These are phyloP conservation scores for Barbus barbus DNA, from an alignment of 2,113 vertebrate species.

Conservation along the genomic window DNA sequence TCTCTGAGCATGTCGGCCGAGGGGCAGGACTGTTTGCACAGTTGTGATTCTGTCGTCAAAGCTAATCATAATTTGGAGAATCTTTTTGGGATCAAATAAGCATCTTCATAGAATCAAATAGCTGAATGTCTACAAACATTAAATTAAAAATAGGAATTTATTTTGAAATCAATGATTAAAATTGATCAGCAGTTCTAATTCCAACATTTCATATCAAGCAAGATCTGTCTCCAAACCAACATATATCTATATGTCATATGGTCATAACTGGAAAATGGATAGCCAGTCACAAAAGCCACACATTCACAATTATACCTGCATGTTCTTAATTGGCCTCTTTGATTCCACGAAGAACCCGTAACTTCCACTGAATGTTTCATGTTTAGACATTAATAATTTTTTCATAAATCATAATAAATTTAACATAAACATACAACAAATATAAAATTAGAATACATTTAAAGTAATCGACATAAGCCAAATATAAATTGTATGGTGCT, in stretches of 20 bases:
- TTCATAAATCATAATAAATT: too few relatives aligned
- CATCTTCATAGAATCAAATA: not conserved
- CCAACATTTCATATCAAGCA: not conserved
- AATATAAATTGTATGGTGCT: too few relatives aligned
- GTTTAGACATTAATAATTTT: too few relatives aligned
- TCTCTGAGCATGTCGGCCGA: conserved; percentile 31
- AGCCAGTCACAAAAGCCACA: not conserved
- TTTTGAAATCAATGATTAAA: not conserved
- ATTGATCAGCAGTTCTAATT: not conserved
- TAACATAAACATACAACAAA: too few relatives aligned
- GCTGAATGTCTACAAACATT: not conserved
- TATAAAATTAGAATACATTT: too few relatives aligned
- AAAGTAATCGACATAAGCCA: too few relatives aligned
- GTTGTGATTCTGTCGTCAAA: conserved; percentile 37
- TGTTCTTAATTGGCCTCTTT: too few relatives aligned
- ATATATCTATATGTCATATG: too few relatives aligned
- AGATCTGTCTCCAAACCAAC: not conserved
- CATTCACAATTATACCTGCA: not conserved
- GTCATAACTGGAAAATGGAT: too few relatives aligned
- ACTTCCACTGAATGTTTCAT: not conserved
- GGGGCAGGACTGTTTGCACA: conserved; percentile 15
- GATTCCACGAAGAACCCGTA: not conserved
- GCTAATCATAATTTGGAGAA: not conserved
- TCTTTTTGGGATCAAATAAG: not conserved
- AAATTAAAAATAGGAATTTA: not conserved